These are phyloP conservation scores for Stratiomys singularior DNA, from an alignment of 2,888 invertebrate genomes.

Conservation along the genomic window DNA sequence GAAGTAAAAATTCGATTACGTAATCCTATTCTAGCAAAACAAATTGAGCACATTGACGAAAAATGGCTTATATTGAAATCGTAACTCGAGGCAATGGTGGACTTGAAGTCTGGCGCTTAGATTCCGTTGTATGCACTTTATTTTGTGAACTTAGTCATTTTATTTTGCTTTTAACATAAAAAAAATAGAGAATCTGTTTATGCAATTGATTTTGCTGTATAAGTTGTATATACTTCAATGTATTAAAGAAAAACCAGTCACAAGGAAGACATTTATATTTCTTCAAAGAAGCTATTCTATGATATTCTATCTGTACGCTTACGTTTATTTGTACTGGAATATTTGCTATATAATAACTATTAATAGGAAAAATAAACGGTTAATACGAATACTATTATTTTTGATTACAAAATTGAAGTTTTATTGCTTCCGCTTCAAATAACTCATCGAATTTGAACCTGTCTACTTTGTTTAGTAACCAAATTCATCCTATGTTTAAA, in stretches of 20 bases:
- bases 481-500: too few species aligned
- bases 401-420: too few species aligned
- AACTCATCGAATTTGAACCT: too few species aligned
- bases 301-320: conserved; percentile 9
- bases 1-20: conserved; percentile 89
- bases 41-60: conserved; percentile 87
- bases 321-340: conserved; percentile 21
- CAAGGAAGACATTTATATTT: not conserved
- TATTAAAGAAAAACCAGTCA: not conserved
- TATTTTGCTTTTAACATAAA: not conserved
- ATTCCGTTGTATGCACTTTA: conserved; percentile 8
- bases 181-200: not conserved
- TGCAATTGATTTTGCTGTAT: not conserved
- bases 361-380: conserved; percentile 1
- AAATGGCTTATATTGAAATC: conserved; percentile 90
- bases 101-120: conserved; percentile 18
- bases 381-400: too few species aligned
- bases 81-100: conserved; percentile 49
- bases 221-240: not conserved
- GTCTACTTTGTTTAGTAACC: too few species aligned
- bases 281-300: not conserved
- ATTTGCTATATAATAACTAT: conserved; percentile 14
- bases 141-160: conserved; percentile 3
- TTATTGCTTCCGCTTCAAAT: too few species aligned
- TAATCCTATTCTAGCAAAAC: conserved; percentile 87